Percentiles rank a stretch among this genome's conserved stretches.
Evolutionary conservation across 2,888 invertebrate genomes (phyloP).

Genomic region (Falcaria lacertinaria): DNA sequence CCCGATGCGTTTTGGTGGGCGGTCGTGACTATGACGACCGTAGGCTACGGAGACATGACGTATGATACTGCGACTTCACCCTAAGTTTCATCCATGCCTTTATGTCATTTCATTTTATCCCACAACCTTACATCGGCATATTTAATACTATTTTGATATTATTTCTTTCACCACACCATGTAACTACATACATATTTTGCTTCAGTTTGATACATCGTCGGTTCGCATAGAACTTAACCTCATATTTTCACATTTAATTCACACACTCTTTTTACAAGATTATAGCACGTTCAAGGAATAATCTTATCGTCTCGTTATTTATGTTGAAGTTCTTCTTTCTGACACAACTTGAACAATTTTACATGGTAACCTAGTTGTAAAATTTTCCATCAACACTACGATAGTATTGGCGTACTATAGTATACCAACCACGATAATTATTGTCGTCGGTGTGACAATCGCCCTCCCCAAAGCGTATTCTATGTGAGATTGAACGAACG

Average conservation of each 20-base stretch:
- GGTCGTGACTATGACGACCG: conserved; percentile 99
- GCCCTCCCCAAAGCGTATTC: conserved; percentile 68
- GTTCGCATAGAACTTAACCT: conserved; percentile 64
- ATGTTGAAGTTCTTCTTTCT: conserved; percentile 44
- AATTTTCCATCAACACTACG: conserved; percentile 34
- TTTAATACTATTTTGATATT: conserved; percentile 61
- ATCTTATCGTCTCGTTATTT: conserved; percentile 43
- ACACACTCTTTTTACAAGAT: conserved; percentile 38
- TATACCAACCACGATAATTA: too few species aligned
- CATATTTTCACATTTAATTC: conserved; percentile 48
- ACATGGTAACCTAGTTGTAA: conserved; percentile 64
- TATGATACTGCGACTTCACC: conserved; percentile 82
- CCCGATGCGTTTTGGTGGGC: conserved; percentile 99
- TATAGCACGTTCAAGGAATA: conserved; percentile 57
- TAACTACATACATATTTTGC: conserved; percentile 51
- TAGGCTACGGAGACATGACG: conserved; percentile 99
- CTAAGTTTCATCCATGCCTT: conserved; percentile 66
- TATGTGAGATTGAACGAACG: conserved; percentile 40
- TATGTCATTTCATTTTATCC: conserved; percentile 65
- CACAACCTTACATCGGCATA: conserved; percentile 56
- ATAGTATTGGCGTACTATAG: conserved; percentile 16
- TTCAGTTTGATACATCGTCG: conserved; percentile 60
- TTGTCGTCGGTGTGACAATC: conserved; percentile 69
- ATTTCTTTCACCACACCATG: conserved; percentile 61
- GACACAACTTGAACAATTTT: conserved; percentile 61